Evolutionary conservation across 2,113 vertebrate genomes (phyloP), one percentile per base, ranked within the genome.

Genomic region (Tragelaphus strepsiceros): DNA sequence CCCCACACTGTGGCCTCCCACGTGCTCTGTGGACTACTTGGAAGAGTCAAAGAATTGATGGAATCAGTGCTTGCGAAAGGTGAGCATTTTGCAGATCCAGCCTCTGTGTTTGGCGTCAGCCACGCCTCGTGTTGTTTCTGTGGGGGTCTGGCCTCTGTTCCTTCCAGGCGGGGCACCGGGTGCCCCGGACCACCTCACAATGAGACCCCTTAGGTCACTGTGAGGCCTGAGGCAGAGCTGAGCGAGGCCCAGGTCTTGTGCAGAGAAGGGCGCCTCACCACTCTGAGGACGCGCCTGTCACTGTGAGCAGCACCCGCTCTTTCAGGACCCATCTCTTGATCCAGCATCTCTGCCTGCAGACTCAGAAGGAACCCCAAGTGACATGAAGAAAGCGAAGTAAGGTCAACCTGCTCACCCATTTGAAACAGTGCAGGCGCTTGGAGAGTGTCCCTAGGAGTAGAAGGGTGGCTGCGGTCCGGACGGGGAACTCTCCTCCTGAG

Each of bases 1-100:
- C 19, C 39, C 80, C 86, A 90, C 46, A 19, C 78, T 6, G 35
- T 91, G 96, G 67, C 32, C 86, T 67, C 82, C 53, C 77, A 24
- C 14, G 1, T 35, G 43, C 32, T 94, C 91, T 96, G 9, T 91
- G 95, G 96, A 88, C 87, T 97, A 80, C 94, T 93, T n/a, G 53
- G 93, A 97, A 97, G 91, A 96, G 7, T 97, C 91, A 97, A 91
- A 97, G 94, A 87, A 80, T 49, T 90, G 5, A 61, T 97, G 96
- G 96, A 94, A 35, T 88, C 82, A 84, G 92, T 94, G 86, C 53
- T 97, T 94, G 58, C 7, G 26, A 59, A 87, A 96, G 91, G 94
- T 94, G 97, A 96, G 94, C 39, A 0, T 67, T 91, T 54, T 39
- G 53, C 58, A 91, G 59, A 83, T 22, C 53, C 43, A 11, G 82